Evolutionary conservation across 2,113 vertebrate species (phyloP).

Genomic region (rat (Rattus norvegicus)): GRCr8 NC_086031.1:42511001-42511500

Average conservation of each 20-base stretch:
- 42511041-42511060: not conserved
- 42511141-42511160: not conserved
- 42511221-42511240: not conserved
- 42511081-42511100: not conserved
- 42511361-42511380: not conserved
- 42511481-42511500: not conserved
- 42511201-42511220: not conserved
- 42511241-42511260: not conserved
- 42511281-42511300: not conserved
- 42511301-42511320: not conserved
- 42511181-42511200: not conserved
- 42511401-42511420: no score
- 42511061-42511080: not conserved
- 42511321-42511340: not conserved
- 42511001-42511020: not conserved
- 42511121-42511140: not conserved
- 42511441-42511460: not conserved
- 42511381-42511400: not conserved
- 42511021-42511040: not conserved
- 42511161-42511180: not conserved
- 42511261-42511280: not conserved
- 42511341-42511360: not conserved
- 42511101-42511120: not conserved
- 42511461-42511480: not conserved
- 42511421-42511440: not conserved